Evolutionary conservation across 1,140 invertebrate genomes (phyloP).

Genomic region (Chrysomallon squamiferum): DNA sequence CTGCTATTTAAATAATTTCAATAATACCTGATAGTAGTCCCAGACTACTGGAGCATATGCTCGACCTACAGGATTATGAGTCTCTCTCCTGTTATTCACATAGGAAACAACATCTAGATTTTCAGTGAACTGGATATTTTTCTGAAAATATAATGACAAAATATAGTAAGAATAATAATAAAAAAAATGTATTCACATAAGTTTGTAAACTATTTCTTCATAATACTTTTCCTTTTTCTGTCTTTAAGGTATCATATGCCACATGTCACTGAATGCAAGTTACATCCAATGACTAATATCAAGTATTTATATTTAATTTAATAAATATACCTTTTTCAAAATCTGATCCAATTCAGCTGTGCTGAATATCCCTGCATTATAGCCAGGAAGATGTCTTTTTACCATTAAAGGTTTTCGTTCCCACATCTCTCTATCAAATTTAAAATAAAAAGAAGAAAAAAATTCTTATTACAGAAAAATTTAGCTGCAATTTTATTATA

Average conservation of each 20-base stretch:
- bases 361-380: slow-evolving; percentile 79
- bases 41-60: slow-evolving; percentile 80
- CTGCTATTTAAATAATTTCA: too few species aligned
- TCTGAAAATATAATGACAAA: slow-evolving; percentile 54
- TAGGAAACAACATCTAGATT: slow-evolving; percentile 93
- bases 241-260: too few species aligned
- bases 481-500: not conserved
- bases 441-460: slow-evolving; percentile 4
- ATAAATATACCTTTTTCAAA: slow-evolving; percentile 67
- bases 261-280: too few species aligned
- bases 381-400: slow-evolving; percentile 70
- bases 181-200: not conserved
- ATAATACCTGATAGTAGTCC: slow-evolving; percentile 82
- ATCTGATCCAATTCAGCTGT: slow-evolving; percentile 80
- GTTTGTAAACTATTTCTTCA: not conserved
- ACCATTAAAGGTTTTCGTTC: slow-evolving; percentile 82
- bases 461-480: not conserved
- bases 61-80: slow-evolving; percentile 82
- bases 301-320: too few species aligned
- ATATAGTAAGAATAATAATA: not conserved
- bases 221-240: too few species aligned
- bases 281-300: too few species aligned
- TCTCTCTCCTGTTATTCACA: slow-evolving; percentile 78
- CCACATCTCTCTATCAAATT: slow-evolving; percentile 69
- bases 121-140: slow-evolving; percentile 80